Conservation (phyloP, 2,797 vertebrate species). For the Amazona ochrocephala region DNA sequence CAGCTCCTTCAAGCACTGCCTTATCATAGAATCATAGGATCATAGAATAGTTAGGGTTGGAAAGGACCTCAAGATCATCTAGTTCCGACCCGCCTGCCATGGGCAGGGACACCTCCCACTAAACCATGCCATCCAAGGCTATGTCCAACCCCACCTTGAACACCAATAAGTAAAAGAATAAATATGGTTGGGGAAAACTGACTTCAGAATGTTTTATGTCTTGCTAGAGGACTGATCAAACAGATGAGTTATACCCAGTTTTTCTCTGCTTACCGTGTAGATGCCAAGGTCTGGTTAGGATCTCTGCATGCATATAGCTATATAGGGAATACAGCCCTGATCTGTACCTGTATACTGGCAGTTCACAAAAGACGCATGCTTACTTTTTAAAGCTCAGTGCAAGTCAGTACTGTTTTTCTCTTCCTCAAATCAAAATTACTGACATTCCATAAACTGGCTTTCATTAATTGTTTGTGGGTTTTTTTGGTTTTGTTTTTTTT, state of each 20-base stretch:
- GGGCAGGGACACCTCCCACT: too few species aligned
- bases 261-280: neutral
- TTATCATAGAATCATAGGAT: too few species aligned
- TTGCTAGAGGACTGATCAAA: neutral
- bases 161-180: neutral
- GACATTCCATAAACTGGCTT: neutral
- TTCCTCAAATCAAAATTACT: neutral
- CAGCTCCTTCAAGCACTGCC: neutral
- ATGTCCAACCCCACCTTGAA: too few species aligned
- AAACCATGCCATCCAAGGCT: too few species aligned
- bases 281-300: neutral
- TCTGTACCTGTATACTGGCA: neutral
- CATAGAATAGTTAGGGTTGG: too few species aligned
- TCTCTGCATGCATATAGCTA: neutral
- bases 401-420: neutral
- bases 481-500: too few species aligned
- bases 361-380: neutral
- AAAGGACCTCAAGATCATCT: too few species aligned
- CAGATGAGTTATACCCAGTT: neutral
- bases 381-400: neutral
- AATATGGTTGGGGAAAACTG: neutral
- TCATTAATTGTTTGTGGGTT: neutral
- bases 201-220: neutral
- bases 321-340: neutral
- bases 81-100: too few species aligned